Evolutionary conservation across 2,113 vertebrate genomes (phyloP), one percentile per base, ranked within the genome.

Genomic region (Tetrax tetrax): DNA sequence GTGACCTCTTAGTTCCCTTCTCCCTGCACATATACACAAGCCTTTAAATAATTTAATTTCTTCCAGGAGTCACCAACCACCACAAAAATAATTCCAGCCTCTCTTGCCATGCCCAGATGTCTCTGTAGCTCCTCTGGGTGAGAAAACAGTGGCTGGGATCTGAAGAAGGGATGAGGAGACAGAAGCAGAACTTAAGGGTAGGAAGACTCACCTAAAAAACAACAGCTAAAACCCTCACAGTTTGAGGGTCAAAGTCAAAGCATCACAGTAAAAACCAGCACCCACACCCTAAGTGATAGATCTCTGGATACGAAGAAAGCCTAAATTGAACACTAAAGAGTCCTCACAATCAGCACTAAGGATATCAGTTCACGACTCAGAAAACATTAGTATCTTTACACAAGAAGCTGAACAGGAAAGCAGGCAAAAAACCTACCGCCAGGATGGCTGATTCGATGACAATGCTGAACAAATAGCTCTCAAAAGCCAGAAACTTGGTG

Each of bases 121-220:
- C 56, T 75, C 29, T 5, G 5, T 37, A 14, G 6, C 14, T 54
- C 28, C 47, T 68, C 45, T 24, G 60, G 8, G 43, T 48, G 38
- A 95, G 48, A 83, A 82, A 83, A 76, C 57, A 85, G 24, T 24
- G 45, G 27, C 57, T 83, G 60, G 27, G 33, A 91, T 76, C 69
- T 82, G 33, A 82, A 43, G 50, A 80, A 89, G 23, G 51, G 35
- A 63, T 64, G 77, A 22, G 12, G 53, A 91, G 61, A 65, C 65
- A 95, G 72, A 78, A 68, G 21, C 37, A 94, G 61, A 93, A 59
- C 27, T 45, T 54, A 6, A 79, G 10, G 38, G 53, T 89, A 35
- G 74, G 83, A 96, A 95, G 57, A 84, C 51, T 92, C 37, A 87
- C 50, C 80, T 50, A 24, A 54, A 78, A 89, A 87, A 81, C 23